These are phyloP conservation scores for Ischnus inquisitorius DNA, from an alignment of 2,888 invertebrate genomes.

Conservation along the genomic window DNA sequence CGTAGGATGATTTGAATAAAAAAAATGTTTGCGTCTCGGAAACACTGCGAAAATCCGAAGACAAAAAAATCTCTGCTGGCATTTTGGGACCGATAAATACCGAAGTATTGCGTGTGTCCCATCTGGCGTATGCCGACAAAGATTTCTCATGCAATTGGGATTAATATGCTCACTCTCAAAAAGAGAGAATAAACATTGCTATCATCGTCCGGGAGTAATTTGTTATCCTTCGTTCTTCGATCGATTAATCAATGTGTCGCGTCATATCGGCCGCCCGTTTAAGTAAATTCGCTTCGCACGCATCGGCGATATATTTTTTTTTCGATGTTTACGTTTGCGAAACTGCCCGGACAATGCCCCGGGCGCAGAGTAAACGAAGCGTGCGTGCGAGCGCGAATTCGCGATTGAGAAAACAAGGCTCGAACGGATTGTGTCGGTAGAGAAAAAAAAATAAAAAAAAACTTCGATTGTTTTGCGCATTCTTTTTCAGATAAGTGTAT, in stretches of 20 bases:
- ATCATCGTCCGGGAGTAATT: background rate
- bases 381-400: background rate
- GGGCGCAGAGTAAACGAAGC: background rate
- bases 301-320: background rate
- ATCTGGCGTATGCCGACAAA: background rate
- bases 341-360: background rate
- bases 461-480: background rate
- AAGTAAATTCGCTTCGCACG: background rate
- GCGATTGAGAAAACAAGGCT: background rate
- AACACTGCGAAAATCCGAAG: background rate
- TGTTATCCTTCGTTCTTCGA: background rate
- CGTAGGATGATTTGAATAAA: no score
- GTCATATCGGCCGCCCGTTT: background rate
- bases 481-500: background rate
- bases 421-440: background rate
- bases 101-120: background rate
- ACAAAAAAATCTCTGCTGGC: background rate
- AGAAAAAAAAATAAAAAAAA: slow-evolving; percentile 16
- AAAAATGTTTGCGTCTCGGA: background rate
- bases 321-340: slow-evolving; percentile 25
- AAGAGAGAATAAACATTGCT: background rate
- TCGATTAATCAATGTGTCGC: background rate
- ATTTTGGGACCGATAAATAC: slow-evolving; percentile 9
- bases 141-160: slow-evolving; percentile 29
- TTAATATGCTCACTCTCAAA: background rate